A percentile compares a stretch with the other conserved stretches of the same genome.
Conservation (phyloP, 2,797 vertebrate species). For the Cirrhinus molitorella region DNA sequence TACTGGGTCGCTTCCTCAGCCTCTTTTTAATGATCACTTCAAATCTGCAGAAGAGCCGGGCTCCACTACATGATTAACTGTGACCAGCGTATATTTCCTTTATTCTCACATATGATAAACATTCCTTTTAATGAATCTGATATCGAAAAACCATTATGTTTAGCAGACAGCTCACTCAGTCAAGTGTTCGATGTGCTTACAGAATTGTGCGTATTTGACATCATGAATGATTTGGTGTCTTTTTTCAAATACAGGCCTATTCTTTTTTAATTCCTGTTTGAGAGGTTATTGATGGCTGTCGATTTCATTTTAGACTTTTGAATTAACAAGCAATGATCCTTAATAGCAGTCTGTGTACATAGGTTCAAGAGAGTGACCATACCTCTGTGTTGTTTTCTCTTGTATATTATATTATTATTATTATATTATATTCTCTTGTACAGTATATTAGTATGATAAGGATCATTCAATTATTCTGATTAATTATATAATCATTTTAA, state of each 20-base stretch:
- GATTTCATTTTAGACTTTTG: constrained; percentile 10
- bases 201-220: constrained; percentile 7
- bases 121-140: constrained; percentile 30
- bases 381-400: neutral
- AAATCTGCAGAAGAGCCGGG: constrained; percentile 49
- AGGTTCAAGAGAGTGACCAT: neutral
- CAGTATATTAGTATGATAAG: too few species aligned
- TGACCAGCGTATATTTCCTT: constrained; percentile 37
- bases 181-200: neutral
- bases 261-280: constrained; percentile 8
- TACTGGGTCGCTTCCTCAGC: constrained; percentile 47
- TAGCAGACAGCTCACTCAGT: constrained; percentile 13
- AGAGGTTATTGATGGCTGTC: neutral
- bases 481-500: neutral
- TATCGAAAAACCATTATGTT: constrained; percentile 31
- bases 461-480: too few species aligned
- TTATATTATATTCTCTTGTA: too few species aligned
- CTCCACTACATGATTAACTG: constrained; percentile 27
- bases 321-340: neutral
- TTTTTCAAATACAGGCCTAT: neutral
- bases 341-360: neutral
- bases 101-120: constrained; percentile 16
- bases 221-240: constrained; percentile 24
- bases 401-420: too few species aligned
- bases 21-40: constrained; percentile 55